A percentile compares a stretch with the other conserved stretches of the same genome.
These are phyloP conservation scores for sheep (Ovis aries) DNA, from an alignment of 2,113 vertebrate species.

Conservation along the genomic window ARS-UI_Ramb_v3.0 NC_056074.1:3522001-3522500, in stretches of 20 bases:
- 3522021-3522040: too few relatives aligned
- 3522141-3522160: neutral
- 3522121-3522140: neutral
- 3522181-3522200: neutral
- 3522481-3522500: neutral
- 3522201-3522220: neutral
- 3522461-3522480: neutral
- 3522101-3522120: neutral
- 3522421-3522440: neutral
- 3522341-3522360: neutral
- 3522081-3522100: neutral
- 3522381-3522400: neutral
- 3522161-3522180: neutral
- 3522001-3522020: too few relatives aligned
- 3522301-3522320: neutral
- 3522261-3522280: neutral
- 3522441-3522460: rapidly evolving
- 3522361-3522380: neutral
- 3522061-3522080: neutral
- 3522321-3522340: neutral
- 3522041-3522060: too few relatives aligned
- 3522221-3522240: neutral
- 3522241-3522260: neutral
- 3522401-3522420: neutral
- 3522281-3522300: neutral